Evolutionary conservation across 2,888 invertebrate species (phyloP), one percentile per base, ranked within the genome.

Genomic region (Sinodicranocentrus sp.): DNA sequence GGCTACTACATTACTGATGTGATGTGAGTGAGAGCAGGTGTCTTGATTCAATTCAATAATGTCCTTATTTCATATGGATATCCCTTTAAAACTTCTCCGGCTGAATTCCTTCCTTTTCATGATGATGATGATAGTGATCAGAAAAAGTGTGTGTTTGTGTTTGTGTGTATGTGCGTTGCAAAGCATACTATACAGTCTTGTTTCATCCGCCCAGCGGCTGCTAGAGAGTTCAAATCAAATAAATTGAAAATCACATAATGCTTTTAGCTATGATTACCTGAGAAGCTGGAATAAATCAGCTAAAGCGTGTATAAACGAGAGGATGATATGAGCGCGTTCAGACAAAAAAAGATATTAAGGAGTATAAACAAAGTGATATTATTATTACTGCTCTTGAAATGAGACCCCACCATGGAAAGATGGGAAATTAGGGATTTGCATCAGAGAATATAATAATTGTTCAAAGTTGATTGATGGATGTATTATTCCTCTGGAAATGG

Each of bases 181-280:
- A n/a, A n/a, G n/a, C n/a, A n/a, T n/a, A n/a, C n/a, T n/a, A n/a
- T n/a, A n/a, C n/a, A n/a, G n/a, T n/a, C n/a, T n/a, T n/a, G n/a
- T n/a, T n/a, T n/a, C n/a, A n/a, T n/a, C n/a, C n/a, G n/a, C n/a
- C n/a, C n/a, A n/a, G n/a, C n/a, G n/a, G n/a, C n/a, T n/a, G n/a
- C n/a, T n/a, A n/a, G n/a, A n/a, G n/a, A n/a, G n/a, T 54, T 61
- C 63, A 79, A 71, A 71, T 79, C 71, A 79, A 79, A 79, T 79
- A 79, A 79, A 79, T 79, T 79, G 79, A 19, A 63, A 71, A 79
- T 79, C 79, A 79, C 79, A 71, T 72, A 79, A 79, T 71, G 79
- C 79, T 79, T 79, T 79, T 79, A 79, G 79, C 79, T 79, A 63
- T 72, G 79, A 79, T 79, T 79, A 79, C 72, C 79, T 79, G 71